Base-by-base conservation (phyloP, 2,888 invertebrate species). In the Papilio gigon region DNA sequence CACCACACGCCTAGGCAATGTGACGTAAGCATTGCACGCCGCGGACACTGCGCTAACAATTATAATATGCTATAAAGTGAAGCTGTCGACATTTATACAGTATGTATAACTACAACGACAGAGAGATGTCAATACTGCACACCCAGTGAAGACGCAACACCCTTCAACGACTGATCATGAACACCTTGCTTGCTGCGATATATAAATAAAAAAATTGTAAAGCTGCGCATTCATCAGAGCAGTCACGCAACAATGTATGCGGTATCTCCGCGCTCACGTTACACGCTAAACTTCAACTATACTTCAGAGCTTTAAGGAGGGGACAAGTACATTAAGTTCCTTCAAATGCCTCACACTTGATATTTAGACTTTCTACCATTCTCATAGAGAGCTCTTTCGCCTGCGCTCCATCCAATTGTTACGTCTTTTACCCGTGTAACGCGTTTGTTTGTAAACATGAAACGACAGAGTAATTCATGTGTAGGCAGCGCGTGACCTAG, bases 371-470 rank as follows among this genome's bases (percentile, higher is more conserved):
- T 59, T 2, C 8, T n/a, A 0, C 27, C 8, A 35, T 25, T n/a
- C 6, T 5, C 0, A 33, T 30, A 62, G 20, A 47, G 59, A 12
- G 14, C 3, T 1, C 35, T 37, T 59, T 62, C 12, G 30, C 9
- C 2, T 25, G n/a, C 44, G 11, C 47, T 30, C 25, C 37, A 11
- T 12, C 47, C 33, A 25, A 47, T 27, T 50, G 47, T 50, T 66
- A 47, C n/a, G 58, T 12, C 66, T 27, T 44, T 66, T 66, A n/a
- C 8, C 12, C 35, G 17, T 25, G 35, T 17, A 60, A 37, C 9
- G 35, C 33, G 11, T 62, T 68, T 68, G 68, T 68, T 68, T 47
- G 63, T 68, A 68, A 68, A 68, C 68, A 63, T 35, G 56, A 42
- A 56, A 37, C 68, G 68, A 58, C 58, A n/a, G 35, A 42, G 44